Base-by-base conservation (phyloP, 1,140 invertebrate species). In the Habropoda laboriosa region DNA sequence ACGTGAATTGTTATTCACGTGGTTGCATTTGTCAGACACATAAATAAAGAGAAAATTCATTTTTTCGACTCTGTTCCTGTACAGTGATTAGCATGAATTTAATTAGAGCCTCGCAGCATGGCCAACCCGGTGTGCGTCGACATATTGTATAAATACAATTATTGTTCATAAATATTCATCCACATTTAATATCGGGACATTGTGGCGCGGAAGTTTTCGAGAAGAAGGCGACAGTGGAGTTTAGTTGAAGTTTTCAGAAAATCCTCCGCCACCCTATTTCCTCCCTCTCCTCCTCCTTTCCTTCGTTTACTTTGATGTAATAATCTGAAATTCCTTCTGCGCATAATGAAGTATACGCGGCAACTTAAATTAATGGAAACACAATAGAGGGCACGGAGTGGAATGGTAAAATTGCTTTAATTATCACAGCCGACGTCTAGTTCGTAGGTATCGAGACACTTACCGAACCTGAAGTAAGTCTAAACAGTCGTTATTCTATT, bases 121-220 rank as follows among this genome's bases (percentile, higher is more conserved):
- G 73, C 72, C 38, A 60, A 47, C 74, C 72, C 66, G 64, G 45
- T 45, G 83, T 55, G 81, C 76, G 45, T 55, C 86, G 82, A 87
- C 86, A 88, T 79, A 85, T 88, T 88, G 82, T 88, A 88, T 89
- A 89, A 89, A 89, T 86, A 87, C 82, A 86, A 88, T 89, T 88
- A 90, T 90, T 90, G 86, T 90, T 88, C 89, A 92, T 92, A 91
- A 92, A 92, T 92, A 92, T 92, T 92, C 91, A 92, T 92, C 82
- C 82, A 81, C 87, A 82, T 87, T 90, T 91, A 91, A 91, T 91
- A 90, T 88, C 81, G 78, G 57, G 74, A 27, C 82, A 85, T 79
- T 58, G 80, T 79, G 79, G 60, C 60, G 74, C 51, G 24, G 60
- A 86, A 85, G 79, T 86, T 85, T 72, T n/a, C n/a, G 57, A 32